A percentile compares a stretch with the other conserved stretches of the same genome.
Evolutionary conservation across 2,888 invertebrate genomes (phyloP).

Genomic region (Pheosia tremula): DNA sequence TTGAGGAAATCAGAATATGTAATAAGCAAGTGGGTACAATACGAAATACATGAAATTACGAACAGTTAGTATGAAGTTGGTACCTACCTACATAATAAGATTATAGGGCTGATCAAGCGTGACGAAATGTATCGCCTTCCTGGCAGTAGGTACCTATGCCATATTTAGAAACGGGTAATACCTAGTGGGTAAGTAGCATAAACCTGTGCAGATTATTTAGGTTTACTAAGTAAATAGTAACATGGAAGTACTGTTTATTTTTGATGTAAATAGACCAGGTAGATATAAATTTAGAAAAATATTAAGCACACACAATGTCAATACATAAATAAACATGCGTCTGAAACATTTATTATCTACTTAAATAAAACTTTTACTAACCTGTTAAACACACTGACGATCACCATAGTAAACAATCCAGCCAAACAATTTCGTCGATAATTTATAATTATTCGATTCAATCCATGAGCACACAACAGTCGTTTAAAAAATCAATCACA

Average conservation of each 20-base stretch:
- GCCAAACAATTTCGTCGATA: constrained; percentile 44
- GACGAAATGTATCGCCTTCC: constrained; percentile 38
- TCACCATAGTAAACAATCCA: constrained; percentile 82
- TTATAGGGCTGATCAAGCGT: constrained; percentile 42
- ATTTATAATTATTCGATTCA: constrained; percentile 40
- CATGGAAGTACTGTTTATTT: not conserved
- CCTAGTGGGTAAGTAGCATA: not conserved
- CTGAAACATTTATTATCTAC: not conserved
- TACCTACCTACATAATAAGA: constrained; percentile 36
- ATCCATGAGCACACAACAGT: constrained; percentile 60
- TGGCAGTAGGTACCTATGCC: constrained; percentile 13
- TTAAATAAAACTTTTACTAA: constrained; percentile 44
- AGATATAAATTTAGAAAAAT: not conserved
- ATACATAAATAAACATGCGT: not conserved
- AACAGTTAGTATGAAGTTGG: constrained; percentile 10
- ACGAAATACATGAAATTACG: no score
- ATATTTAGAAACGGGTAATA: constrained; percentile 19
- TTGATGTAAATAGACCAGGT: not conserved
- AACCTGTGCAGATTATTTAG: not conserved
- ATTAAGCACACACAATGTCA: not conserved
- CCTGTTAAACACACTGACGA: constrained; percentile 83
- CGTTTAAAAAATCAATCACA: constrained; percentile 60
- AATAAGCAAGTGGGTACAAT: no score
- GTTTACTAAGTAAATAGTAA: not conserved
- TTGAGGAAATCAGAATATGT: no score